A percentile compares a stretch with the other conserved stretches of the same genome.
These are phyloP conservation scores for Sebastes alutus DNA, from an alignment of 2,797 vertebrate genomes.

Conservation along the genomic window DNA sequence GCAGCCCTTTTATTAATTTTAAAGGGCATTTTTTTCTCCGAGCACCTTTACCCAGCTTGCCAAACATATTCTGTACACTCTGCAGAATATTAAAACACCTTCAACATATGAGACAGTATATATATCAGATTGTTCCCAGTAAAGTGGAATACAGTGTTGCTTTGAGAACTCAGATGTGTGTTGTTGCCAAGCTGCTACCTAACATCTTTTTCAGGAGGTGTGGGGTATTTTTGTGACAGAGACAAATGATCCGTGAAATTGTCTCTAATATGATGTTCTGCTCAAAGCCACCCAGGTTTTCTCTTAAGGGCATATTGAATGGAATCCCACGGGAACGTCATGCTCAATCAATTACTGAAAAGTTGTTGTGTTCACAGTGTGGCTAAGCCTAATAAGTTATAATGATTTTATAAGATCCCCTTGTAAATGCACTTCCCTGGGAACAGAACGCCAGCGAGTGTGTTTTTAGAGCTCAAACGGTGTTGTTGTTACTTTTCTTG, in stretches of 20 bases:
- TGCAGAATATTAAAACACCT: not conserved
- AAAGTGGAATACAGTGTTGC: constrained; percentile 2
- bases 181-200: constrained; percentile 13
- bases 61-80: not conserved
- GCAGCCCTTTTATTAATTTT: constrained; percentile 20
- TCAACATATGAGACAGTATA: not conserved
- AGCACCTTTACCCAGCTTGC: constrained; percentile 7
- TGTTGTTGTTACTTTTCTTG: not conserved
- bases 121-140: not conserved
- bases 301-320: constrained; percentile 47
- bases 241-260: constrained; percentile 71
- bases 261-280: constrained; percentile 61
- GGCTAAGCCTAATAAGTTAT: constrained; percentile 51
- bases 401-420: constrained; percentile 52
- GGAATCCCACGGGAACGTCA: constrained; percentile 21
- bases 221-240: constrained; percentile 41
- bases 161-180: constrained; percentile 15
- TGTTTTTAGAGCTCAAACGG: constrained; percentile 6
- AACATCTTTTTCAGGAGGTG: constrained; percentile 25
- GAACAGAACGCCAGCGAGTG: not conserved
- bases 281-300: constrained; percentile 49
- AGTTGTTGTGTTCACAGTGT: constrained; percentile 57
- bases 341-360: constrained; percentile 48
- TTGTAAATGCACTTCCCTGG: constrained; percentile 23
- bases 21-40: constrained; percentile 48